These are phyloP conservation scores for Andrena haemorrhoa DNA, from an alignment of 2,888 invertebrate genomes.

Conservation along the genomic window DNA sequence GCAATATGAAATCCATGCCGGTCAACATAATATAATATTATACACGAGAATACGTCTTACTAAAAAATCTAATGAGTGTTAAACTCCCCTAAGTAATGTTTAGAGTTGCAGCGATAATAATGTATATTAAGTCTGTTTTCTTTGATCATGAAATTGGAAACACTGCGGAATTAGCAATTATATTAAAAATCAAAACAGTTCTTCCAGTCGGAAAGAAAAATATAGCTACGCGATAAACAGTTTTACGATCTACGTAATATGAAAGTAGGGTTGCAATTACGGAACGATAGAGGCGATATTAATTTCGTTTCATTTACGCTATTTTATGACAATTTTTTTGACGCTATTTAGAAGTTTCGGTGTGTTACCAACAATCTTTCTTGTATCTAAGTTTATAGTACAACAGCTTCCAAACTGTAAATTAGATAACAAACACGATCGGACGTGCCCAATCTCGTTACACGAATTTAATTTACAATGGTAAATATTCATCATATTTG, in stretches of 20 bases:
- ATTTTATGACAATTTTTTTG: conserved; percentile 43
- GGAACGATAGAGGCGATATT: conserved; percentile 41
- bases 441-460: conserved; percentile 42
- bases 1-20: conserved; percentile 9
- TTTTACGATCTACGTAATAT: conserved; percentile 18
- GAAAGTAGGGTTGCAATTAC: conserved; percentile 35
- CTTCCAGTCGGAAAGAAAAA: conserved; percentile 7
- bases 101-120: conserved; percentile 29
- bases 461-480: conserved; percentile 57
- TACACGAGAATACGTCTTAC: conserved; percentile 3
- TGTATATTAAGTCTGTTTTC: conserved; percentile 14
- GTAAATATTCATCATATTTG: conserved; percentile 51
- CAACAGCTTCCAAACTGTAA: conserved; percentile 57
- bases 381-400: conserved; percentile 55
- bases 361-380: conserved; percentile 48
- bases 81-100: conserved; percentile 5
- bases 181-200: conserved; percentile 32
- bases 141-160: conserved; percentile 23
- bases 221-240: conserved; percentile 16
- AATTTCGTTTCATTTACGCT: conserved; percentile 40
- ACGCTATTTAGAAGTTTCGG: conserved; percentile 37
- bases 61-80: conserved; percentile 2
- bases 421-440: conserved; percentile 53
- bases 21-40: conserved; percentile 23
- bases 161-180: conserved; percentile 11